phyloP scores from a whole-genome alignment of 2,797 vertebrate species.

The Danio aesculapii region DNA sequence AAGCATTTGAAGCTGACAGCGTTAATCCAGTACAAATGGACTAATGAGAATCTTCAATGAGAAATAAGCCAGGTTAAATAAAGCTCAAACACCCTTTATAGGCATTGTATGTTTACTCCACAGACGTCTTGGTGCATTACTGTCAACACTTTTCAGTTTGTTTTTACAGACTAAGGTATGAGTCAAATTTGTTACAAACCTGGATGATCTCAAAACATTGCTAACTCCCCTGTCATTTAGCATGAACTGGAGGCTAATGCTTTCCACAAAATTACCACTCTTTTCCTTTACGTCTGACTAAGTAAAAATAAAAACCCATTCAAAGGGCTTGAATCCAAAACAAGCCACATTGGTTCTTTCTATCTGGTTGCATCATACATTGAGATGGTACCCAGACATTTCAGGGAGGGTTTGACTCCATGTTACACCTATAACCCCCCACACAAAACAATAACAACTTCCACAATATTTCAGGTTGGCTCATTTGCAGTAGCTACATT shows the following conservation, averaged over 20 bases:
- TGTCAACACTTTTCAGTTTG: constrained; percentile 2
- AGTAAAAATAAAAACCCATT: neutral
- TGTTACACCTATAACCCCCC: constrained; percentile 6
- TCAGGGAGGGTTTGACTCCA: constrained; percentile 17
- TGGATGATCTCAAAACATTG: neutral
- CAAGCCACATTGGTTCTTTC: constrained; percentile 1
- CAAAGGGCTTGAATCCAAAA: constrained; percentile 3
- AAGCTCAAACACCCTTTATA: neutral
- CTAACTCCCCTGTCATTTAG: constrained; percentile 1
- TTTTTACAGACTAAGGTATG: neutral
- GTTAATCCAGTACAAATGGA: neutral
- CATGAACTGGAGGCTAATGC: neutral
- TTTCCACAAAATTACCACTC: neutral
- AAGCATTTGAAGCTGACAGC: neutral
- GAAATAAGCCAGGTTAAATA: neutral
- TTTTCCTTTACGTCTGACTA: neutral
- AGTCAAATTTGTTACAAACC: neutral
- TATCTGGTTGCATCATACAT: constrained; percentile 29
- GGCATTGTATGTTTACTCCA: neutral
- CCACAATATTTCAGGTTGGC: neutral
- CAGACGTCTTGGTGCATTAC: neutral
- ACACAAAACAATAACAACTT: constrained; percentile 38
- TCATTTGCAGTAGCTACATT: neutral
- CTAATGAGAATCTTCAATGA: neutral
- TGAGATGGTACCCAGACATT: constrained; percentile 29